Evolutionary conservation across 37 sponge, comb jelly and placozoan genomes (phyloP).

Genomic region (Dysidea cf. avara): DNA sequence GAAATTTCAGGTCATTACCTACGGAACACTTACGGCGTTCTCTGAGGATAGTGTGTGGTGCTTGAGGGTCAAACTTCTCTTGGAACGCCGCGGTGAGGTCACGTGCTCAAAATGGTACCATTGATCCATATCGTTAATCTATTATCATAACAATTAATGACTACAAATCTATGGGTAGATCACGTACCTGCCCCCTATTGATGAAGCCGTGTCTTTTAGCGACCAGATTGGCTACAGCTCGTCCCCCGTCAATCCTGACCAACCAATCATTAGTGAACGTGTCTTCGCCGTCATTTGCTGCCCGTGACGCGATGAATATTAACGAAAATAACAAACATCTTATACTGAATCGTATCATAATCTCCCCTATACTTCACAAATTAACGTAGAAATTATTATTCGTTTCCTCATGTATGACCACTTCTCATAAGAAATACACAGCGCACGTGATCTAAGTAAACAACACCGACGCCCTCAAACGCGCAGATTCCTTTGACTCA

Average conservation of each 20-base stretch:
- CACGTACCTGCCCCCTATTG: conserved; percentile 60
- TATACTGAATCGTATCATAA: too few species aligned
- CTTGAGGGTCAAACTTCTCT: conserved; percentile 31
- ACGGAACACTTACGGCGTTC: conserved; percentile 21
- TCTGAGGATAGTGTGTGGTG: conserved; percentile 42
- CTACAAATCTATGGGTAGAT: neutral
- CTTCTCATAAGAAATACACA: too few species aligned
- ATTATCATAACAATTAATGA: neutral
- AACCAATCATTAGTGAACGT: conserved; percentile 79
- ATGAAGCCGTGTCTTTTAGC: conserved; percentile 74
- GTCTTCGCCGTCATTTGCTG: conserved; percentile 15
- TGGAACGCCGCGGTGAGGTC: conserved; percentile 25
- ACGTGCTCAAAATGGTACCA: conserved; percentile 65
- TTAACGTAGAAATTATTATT: too few species aligned
- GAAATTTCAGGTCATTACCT: neutral
- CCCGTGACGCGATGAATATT: too few species aligned
- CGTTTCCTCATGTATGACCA: too few species aligned
- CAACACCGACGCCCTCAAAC: too few species aligned
- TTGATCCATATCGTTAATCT: conserved; percentile 51
- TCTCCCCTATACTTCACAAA: too few species aligned
- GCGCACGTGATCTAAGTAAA: too few species aligned
- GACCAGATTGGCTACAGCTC: conserved; percentile 41
- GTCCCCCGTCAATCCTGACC: conserved; percentile 63
- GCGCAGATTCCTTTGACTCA: too few species aligned
- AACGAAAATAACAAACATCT: too few species aligned